Conservation (phyloP, 2,797 vertebrate genomes). For the Spinus pinus region DNA sequence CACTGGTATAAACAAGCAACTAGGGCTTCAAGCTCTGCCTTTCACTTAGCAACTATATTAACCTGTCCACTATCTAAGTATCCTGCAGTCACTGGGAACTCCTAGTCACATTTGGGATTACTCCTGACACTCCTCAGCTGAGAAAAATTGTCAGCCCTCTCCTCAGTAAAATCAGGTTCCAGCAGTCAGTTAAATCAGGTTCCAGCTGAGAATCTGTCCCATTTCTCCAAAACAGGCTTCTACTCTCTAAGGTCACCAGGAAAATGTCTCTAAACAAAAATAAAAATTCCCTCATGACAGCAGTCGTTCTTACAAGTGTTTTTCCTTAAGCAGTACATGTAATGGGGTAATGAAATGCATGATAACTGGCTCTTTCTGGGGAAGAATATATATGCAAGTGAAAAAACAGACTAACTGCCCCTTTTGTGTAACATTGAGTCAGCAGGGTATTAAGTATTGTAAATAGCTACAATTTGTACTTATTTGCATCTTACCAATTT, state of each 20-base stretch:
- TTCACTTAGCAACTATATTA: neutral
- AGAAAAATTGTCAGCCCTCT: neutral
- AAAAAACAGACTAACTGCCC: slow-evolving; percentile 1
- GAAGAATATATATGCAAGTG: neutral
- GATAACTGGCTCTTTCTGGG: neutral
- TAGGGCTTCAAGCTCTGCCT: neutral
- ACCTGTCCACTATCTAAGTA: neutral
- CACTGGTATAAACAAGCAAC: neutral
- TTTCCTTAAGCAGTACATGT: neutral
- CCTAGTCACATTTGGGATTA: neutral
- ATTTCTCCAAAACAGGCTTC: neutral
- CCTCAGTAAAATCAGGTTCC: neutral
- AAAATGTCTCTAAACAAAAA: neutral
- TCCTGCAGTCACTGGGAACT: neutral
- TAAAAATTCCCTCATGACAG: neutral
- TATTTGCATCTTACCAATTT: neutral
- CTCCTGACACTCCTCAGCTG: neutral
- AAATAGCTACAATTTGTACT: slow-evolving; percentile 12
- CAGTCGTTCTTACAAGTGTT: neutral
- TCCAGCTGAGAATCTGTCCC: neutral
- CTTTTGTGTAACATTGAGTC: neutral
- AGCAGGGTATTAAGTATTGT: neutral
- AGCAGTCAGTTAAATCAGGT: neutral
- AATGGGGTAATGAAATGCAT: neutral
- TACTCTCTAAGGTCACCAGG: neutral